Percentiles rank a stretch among this genome's conserved stretches.
Evolutionary conservation across 2,888 invertebrate genomes (phyloP).

Genomic region (Perdita meconis): DNA sequence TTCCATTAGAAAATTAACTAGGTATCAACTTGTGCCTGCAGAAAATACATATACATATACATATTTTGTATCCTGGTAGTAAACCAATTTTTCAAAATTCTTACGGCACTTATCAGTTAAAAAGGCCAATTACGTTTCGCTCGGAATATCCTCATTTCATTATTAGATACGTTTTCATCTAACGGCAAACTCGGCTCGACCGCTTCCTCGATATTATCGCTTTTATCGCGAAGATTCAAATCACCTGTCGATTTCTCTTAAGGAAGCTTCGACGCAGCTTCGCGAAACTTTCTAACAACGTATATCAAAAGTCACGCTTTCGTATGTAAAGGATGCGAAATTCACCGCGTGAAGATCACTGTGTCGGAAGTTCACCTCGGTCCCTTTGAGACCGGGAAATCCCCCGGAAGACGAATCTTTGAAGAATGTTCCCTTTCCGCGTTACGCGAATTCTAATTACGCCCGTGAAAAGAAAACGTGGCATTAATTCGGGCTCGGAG

Average conservation of each 20-base stretch:
- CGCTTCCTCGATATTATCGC: conserved; percentile 1
- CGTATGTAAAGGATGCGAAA: background rate
- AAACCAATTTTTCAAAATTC: too few relatives aligned
- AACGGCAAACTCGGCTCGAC: background rate
- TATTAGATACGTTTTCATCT: background rate
- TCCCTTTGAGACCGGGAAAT: background rate
- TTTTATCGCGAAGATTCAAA: background rate
- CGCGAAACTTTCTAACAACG: background rate
- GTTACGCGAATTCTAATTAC: conserved; percentile 7
- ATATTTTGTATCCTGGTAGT: too few relatives aligned
- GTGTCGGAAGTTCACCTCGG: background rate
- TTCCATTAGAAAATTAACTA: too few relatives aligned
- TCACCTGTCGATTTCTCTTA: background rate
- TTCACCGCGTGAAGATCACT: background rate
- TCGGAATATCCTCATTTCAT: background rate
- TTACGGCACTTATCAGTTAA: too few relatives aligned
- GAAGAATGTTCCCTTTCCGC: background rate
- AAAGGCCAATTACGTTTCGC: background rate
- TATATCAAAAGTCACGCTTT: background rate
- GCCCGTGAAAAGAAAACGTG: conserved; percentile 3
- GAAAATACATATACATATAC: too few relatives aligned
- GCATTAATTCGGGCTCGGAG: conserved; percentile 8
- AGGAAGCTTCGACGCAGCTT: background rate
- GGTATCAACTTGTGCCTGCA: too few relatives aligned
- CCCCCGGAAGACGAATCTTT: background rate